Evolutionary conservation across 2,797 vertebrate species (phyloP).

Genomic region (Anguilla megastoma): DNA sequence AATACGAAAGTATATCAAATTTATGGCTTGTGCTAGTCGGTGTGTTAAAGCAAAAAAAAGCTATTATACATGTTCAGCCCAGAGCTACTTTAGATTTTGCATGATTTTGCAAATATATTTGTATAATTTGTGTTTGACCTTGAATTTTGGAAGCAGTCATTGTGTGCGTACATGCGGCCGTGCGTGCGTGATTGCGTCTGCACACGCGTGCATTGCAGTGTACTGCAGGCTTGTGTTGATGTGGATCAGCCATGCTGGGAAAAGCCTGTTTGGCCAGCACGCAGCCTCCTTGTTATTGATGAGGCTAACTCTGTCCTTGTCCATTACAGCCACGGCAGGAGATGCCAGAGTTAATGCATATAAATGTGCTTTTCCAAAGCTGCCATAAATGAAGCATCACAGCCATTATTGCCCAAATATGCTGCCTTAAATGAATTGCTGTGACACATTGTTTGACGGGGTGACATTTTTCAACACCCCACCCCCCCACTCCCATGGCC

Average conservation of each 20-base stretch:
- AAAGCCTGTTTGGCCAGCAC: not conserved
- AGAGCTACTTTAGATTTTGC: not conserved
- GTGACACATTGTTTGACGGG: not conserved
- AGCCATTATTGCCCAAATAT: not conserved
- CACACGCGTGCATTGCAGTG: not conserved
- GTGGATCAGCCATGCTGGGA: not conserved
- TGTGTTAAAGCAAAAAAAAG: not conserved
- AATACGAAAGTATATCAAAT: not conserved
- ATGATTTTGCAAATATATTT: not conserved
- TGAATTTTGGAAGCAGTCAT: not conserved
- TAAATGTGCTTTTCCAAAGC: conserved; percentile 12
- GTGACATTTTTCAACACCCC: conserved; percentile 7
- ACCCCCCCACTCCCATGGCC: not conserved
- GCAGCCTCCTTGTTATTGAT: not conserved
- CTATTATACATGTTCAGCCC: not conserved
- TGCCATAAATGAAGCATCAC: conserved; percentile 10
- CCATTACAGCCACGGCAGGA: not conserved
- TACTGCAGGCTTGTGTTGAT: not conserved
- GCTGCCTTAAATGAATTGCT: conserved; percentile 4
- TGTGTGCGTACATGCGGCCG: not conserved
- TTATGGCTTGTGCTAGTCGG: not conserved
- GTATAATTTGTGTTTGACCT: not conserved
- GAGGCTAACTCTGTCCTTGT: conserved; percentile 5
- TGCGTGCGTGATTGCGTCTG: not conserved
- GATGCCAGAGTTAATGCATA: conserved; percentile 16